Base-by-base conservation (phyloP, 2,888 invertebrate genomes). In the Crossocerus cetratus region DNA sequence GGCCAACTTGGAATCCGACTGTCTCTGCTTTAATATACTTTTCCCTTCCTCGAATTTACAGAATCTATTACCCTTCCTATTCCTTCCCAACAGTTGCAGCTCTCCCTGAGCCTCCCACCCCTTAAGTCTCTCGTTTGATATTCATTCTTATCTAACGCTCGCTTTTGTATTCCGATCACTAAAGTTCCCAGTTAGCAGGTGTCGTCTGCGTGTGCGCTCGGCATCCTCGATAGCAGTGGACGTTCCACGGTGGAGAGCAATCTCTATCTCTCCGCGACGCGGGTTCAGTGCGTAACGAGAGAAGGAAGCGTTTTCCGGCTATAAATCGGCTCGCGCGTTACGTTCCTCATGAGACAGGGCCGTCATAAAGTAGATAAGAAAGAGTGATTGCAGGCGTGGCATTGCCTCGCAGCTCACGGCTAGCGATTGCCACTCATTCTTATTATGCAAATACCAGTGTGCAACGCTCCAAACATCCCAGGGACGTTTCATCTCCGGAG, bases 371-470 rank as follows among this genome's bases (percentile, higher is more conserved):
- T 32, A 2, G n/a, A 1, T 16, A 22, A 2, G 5, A 5, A n/a
- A 43, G 58, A 18, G 55, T 45, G 43, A 16, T 43, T 11, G 32
- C 49, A 2, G 16, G 44, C 16, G 1, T 3, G 14, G 18, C 62
- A 61, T 65, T 42, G 64, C 45, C 42, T 65, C 45, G 66, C 60
- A 42, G 55, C 62, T 5, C 67, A 18, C 61, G 72, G 58, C 53
- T 22, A 43, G 21, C 60, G 49, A 75, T 72, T 64, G 64, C 22
- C 53, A 54, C 68, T 79, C 53, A 49, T 73, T 66, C 71, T 71
- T 68, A 62, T 78, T 62, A 73, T 57, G 70, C 54, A 65, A 63
- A 66, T 68, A 32, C 54, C 45, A n/a, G n/a, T 8, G 32, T 20
- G 44, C 18, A n/a, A n/a, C 65, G 42, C 20, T 32, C 5, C 32